Conservation (phyloP, 2,113 vertebrate species). For the Syngnathus typhle region DNA sequence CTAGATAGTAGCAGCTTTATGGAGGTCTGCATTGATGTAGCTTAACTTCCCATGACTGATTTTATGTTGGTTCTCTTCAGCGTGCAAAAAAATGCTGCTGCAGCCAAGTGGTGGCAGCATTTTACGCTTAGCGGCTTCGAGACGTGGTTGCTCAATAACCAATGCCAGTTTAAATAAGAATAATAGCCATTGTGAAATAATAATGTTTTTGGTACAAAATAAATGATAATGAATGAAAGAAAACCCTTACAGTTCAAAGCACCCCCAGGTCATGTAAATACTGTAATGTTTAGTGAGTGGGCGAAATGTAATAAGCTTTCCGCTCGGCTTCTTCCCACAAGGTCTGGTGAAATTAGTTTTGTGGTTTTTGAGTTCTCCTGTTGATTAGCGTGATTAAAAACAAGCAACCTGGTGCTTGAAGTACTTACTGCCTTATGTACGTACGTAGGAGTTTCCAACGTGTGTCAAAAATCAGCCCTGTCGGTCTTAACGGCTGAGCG, state of each 20-base stretch:
- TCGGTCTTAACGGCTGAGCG: constrained; percentile 48
- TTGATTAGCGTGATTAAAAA: background rate
- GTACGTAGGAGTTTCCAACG: constrained; percentile 21
- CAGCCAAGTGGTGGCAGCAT: background rate
- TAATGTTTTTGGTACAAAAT: too few relatives aligned
- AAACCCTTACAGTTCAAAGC: too few relatives aligned
- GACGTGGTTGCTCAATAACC: too few relatives aligned
- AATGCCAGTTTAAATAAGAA: too few relatives aligned
- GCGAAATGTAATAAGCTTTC: background rate
- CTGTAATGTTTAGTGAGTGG: background rate
- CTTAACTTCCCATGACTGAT: background rate
- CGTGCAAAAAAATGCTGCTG: background rate
- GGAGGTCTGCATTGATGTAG: background rate
- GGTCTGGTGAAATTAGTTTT: background rate
- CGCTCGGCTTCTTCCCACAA: background rate
- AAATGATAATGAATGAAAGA: too few relatives aligned
- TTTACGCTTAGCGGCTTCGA: too few relatives aligned
- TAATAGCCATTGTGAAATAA: too few relatives aligned
- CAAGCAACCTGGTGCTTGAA: background rate
- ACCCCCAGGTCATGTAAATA: too few relatives aligned
- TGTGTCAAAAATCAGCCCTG: constrained; percentile 29
- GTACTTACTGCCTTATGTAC: constrained; percentile 9
- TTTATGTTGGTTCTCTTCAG: background rate
- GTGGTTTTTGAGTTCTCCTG: constrained; percentile 10
- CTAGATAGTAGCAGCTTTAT: constrained; percentile 13